These are phyloP conservation scores for Apotomis turbidana DNA, from an alignment of 2,888 invertebrate species.

Conservation along the genomic window DNA sequence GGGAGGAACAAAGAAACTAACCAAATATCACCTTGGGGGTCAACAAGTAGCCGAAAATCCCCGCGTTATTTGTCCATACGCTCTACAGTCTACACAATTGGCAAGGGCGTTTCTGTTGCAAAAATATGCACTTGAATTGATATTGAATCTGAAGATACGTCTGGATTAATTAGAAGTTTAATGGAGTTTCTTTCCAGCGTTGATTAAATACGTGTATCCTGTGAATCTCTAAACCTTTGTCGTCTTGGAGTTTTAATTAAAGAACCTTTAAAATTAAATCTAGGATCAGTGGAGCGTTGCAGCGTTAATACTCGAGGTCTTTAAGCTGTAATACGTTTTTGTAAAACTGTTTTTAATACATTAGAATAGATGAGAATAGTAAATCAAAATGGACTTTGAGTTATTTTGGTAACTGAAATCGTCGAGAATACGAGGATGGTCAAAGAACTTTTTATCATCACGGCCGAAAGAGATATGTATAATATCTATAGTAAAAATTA, in stretches of 20 bases:
- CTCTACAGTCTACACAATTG: background rate
- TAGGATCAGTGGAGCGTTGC: background rate
- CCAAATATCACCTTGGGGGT: no score
- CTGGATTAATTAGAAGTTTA: slow-evolving; percentile 30
- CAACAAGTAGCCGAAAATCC: background rate
- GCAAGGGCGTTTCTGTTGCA: background rate
- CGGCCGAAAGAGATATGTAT: no score
- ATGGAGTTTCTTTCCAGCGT: slow-evolving; percentile 28
- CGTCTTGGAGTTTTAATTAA: slow-evolving; percentile 29
- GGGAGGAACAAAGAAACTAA: no score
- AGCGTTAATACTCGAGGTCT: background rate
- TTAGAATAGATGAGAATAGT: no score
- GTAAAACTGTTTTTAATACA: no score
- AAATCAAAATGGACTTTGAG: no score
- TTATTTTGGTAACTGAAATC: no score
- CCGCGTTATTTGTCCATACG: background rate
- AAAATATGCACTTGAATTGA: slow-evolving; percentile 30
- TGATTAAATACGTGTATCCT: slow-evolving; percentile 37
- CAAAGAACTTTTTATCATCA: no score
- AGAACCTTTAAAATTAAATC: slow-evolving; percentile 10
- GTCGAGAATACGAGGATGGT: no score
- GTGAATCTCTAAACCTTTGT: slow-evolving; percentile 14
- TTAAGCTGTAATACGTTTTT: no score
- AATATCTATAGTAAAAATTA: no score
- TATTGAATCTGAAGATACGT: slow-evolving; percentile 31